phyloP scores from a whole-genome alignment of 2,888 invertebrate genomes.

The Heliconius charithonia region DNA sequence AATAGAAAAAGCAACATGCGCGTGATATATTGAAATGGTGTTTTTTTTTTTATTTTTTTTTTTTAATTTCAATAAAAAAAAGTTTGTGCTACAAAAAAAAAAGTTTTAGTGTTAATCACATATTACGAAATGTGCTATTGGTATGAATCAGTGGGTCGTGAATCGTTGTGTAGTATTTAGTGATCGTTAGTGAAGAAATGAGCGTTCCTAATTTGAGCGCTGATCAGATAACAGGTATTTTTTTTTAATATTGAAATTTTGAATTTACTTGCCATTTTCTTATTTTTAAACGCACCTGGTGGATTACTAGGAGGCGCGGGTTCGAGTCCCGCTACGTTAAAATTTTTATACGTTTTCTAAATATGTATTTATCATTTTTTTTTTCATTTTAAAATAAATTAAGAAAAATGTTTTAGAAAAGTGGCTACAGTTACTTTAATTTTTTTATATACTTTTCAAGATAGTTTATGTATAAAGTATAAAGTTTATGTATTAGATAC shows the following conservation, averaged over 20 bases:
- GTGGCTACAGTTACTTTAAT: background rate
- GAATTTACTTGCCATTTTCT: background rate
- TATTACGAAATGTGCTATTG: slow-evolving; percentile 62
- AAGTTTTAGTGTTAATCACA: slow-evolving; percentile 61
- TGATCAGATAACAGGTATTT: slow-evolving; percentile 75
- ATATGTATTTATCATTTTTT: no score
- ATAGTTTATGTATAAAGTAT: background rate
- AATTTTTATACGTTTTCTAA: no score
- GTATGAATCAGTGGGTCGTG: slow-evolving; percentile 70
- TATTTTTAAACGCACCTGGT: no score
- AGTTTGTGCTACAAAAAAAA: background rate
- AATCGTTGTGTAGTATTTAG: slow-evolving; percentile 54
- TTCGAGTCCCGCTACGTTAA: no score
- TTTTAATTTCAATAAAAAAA: background rate
- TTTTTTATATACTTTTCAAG: background rate
- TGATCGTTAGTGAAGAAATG: slow-evolving; percentile 63
- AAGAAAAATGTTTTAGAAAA: background rate
- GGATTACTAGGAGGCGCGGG: no score
- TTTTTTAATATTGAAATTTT: slow-evolving; percentile 3
- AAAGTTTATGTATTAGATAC: background rate
- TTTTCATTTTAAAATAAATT: no score
- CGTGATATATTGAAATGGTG: background rate
- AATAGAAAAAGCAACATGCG: background rate
- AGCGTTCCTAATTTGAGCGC: slow-evolving; percentile 80
- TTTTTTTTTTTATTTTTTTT: slow-evolving; percentile 10